These are phyloP conservation scores for Melanotaenia boesemani DNA, from an alignment of 2,797 vertebrate species.

Conservation along the genomic window DNA sequence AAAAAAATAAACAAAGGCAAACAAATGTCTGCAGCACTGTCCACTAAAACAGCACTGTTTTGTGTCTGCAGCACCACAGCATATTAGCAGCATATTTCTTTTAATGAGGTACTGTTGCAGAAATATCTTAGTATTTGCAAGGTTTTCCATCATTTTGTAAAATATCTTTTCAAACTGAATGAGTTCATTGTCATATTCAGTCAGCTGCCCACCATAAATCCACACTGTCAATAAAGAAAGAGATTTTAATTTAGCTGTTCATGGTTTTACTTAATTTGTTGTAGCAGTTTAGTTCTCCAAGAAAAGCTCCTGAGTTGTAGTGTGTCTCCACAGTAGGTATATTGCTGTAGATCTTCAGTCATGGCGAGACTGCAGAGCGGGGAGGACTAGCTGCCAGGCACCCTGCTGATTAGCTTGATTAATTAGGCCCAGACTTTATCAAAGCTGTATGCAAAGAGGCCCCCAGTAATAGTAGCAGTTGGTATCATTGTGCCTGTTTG, in stretches of 20 bases:
- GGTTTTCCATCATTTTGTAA: too few relatives aligned
- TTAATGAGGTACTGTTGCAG: background rate
- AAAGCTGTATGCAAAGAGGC: conserved; percentile 72
- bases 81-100: too few relatives aligned
- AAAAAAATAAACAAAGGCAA: background rate
- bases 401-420: conserved; percentile 75
- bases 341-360: conserved; percentile 60
- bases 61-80: too few relatives aligned
- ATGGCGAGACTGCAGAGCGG: conserved; percentile 54
- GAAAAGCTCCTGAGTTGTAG: conserved; percentile 41
- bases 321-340: conserved; percentile 41
- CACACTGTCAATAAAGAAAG: background rate
- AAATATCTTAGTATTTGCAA: background rate
- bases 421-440: conserved; percentile 74
- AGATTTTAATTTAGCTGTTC: conserved; percentile 1
- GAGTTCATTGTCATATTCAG: background rate
- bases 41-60: too few relatives aligned
- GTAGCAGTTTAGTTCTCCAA: conserved; percentile 43
- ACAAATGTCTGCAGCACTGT: background rate
- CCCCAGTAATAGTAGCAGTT: conserved; percentile 46
- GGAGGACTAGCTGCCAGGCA: conserved; percentile 59
- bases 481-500: conserved; percentile 49
- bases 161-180: background rate
- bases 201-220: background rate
- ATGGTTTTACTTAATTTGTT: conserved; percentile 31